Evolutionary conservation across 2,888 invertebrate species (phyloP).

Genomic region (Sminthurinus aureus): DNA sequence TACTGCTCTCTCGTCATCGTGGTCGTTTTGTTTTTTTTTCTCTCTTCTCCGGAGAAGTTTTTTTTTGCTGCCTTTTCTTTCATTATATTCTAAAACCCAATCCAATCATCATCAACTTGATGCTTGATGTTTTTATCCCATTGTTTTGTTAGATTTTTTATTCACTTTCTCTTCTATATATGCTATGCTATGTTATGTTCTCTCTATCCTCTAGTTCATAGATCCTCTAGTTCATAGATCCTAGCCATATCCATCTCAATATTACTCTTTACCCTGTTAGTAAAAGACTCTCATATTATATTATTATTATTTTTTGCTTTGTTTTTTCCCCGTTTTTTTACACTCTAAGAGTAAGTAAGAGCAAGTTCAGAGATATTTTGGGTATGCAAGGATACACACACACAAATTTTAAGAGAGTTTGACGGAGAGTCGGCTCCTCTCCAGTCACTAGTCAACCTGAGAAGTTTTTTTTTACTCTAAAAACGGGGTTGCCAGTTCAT

Average conservation of each 20-base stretch:
- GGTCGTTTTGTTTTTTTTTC: slow-evolving; percentile 20
- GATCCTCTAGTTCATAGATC: no score
- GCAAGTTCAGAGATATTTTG: not conserved
- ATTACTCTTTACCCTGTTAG: no score
- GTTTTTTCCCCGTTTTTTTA: not conserved
- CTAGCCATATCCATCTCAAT: no score
- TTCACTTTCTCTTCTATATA: slow-evolving; percentile 15
- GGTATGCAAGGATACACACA: no score
- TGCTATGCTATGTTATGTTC: not conserved
- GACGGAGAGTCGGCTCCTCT: not conserved
- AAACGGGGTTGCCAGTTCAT: not conserved
- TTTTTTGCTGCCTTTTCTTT: not conserved
- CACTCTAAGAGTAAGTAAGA: not conserved
- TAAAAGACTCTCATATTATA: no score
- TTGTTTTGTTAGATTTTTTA: slow-evolving; percentile 22
- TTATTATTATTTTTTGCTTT: not conserved
- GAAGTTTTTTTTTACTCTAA: not conserved
- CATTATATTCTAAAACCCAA: slow-evolving; percentile 4
- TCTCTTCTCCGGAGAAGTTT: slow-evolving; percentile 4
- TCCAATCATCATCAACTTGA: slow-evolving; percentile 11
- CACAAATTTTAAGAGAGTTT: not conserved
- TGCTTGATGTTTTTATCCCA: slow-evolving; percentile 21
- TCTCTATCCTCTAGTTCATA: not conserved
- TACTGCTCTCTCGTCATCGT: no score
- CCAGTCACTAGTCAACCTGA: not conserved